A percentile compares a stretch with the other conserved stretches of the same genome.
These are phyloP conservation scores for Corydoras maculifer DNA, from an alignment of 2,113 vertebrate genomes.

Conservation along the genomic window DNA sequence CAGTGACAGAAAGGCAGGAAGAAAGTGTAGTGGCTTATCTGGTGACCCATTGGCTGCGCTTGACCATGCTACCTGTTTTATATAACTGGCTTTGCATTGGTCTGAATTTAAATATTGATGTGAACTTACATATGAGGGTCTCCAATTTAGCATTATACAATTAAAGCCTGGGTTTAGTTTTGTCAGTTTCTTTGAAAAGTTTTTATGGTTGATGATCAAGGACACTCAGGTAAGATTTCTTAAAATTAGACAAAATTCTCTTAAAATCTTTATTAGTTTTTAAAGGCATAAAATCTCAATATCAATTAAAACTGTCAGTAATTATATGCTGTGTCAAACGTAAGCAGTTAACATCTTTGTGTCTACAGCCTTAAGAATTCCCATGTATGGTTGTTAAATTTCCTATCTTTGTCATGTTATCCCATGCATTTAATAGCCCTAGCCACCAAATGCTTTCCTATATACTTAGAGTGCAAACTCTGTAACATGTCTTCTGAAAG, in stretches of 20 bases:
- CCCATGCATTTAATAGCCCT: background rate
- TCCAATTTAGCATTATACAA: slow-evolving; percentile 60
- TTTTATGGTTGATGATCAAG: slow-evolving; percentile 65
- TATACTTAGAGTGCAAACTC: slow-evolving; percentile 56
- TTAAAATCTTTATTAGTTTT: slow-evolving; percentile 78
- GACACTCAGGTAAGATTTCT: slow-evolving; percentile 69
- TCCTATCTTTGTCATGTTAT: background rate
- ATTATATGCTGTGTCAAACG: slow-evolving; percentile 69
- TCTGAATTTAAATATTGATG: slow-evolving; percentile 68
- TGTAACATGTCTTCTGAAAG: slow-evolving; percentile 59
- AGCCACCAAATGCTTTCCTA: slow-evolving; percentile 20
- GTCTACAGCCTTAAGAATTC: slow-evolving; percentile 58
- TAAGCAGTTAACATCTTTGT: slow-evolving; percentile 59
- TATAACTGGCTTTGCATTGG: slow-evolving; percentile 60
- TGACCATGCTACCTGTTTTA: slow-evolving; percentile 45
- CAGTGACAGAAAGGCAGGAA: slow-evolving; percentile 11
- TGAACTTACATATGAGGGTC: slow-evolving; percentile 52
- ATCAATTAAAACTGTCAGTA: slow-evolving; percentile 73
- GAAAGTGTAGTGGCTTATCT: background rate
- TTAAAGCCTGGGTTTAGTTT: slow-evolving; percentile 61
- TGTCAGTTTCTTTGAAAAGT: slow-evolving; percentile 61
- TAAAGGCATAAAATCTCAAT: slow-evolving; percentile 76
- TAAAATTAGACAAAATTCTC: slow-evolving; percentile 75
- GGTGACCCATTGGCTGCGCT: slow-evolving; percentile 8
- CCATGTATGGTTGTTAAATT: slow-evolving; percentile 54